Percentiles rank a stretch among this genome's conserved stretches.
phyloP scores from a whole-genome alignment of 1,140 invertebrate genomes.

The Saccostrea cuccullata region DNA sequence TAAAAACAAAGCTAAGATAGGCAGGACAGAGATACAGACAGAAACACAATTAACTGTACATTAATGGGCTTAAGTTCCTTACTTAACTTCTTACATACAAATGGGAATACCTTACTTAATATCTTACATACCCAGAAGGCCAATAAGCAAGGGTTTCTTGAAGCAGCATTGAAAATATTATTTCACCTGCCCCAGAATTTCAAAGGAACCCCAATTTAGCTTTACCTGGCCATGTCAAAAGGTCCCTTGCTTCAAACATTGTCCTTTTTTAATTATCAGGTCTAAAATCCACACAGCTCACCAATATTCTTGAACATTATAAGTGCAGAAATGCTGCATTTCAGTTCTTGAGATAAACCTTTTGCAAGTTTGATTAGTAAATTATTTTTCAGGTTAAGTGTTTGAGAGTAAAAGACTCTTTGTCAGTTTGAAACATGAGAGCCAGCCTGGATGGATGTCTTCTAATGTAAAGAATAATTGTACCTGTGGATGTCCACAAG shows the following conservation, averaged over 20 bases:
- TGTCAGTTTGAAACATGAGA: too few relatives aligned
- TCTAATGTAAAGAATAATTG: too few relatives aligned
- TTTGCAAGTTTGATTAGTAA: too few relatives aligned
- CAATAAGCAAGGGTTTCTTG: neutral
- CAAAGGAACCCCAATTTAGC: neutral
- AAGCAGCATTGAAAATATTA: slow-evolving; percentile 9
- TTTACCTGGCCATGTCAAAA: slow-evolving; percentile 19
- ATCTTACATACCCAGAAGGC: neutral
- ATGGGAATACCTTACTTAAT: neutral
- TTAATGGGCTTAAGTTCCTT: neutral
- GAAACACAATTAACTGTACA: neutral
- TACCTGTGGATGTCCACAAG: too few relatives aligned
- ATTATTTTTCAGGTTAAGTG: too few relatives aligned
- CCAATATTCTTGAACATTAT: neutral
- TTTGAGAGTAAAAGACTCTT: too few relatives aligned
- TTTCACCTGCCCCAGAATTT: slow-evolving; percentile 1
- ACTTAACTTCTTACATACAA: neutral
- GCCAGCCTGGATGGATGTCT: too few relatives aligned
- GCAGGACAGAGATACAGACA: neutral
- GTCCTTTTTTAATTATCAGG: neutral
- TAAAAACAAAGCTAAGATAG: slow-evolving; percentile 28
- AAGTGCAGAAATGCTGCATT: too few relatives aligned
- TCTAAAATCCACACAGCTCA: neutral
- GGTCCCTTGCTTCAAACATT: neutral
- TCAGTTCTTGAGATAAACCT: too few relatives aligned